These are phyloP conservation scores for Priocnemis perturbator DNA, from an alignment of 2,888 invertebrate genomes.

Conservation along the genomic window DNA sequence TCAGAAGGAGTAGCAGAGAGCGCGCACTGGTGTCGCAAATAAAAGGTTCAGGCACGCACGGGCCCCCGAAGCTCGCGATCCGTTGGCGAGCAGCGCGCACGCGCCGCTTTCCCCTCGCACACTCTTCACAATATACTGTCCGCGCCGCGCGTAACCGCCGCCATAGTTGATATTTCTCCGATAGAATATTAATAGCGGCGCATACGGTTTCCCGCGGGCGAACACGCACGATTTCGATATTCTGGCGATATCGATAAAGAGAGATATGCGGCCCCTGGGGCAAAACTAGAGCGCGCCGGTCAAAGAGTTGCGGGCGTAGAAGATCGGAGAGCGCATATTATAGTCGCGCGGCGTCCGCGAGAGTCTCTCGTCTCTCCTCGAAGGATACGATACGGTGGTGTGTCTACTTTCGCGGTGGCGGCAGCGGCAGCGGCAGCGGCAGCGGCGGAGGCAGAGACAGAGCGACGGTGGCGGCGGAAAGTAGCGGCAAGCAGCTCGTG, in stretches of 20 bases:
- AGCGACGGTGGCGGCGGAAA: constrained; percentile 5
- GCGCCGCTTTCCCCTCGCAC: constrained; percentile 48
- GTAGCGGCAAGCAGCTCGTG: constrained; percentile 33
- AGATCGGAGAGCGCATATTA: too few relatives aligned
- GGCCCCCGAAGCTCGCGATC: too few relatives aligned
- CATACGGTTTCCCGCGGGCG: constrained; percentile 25
- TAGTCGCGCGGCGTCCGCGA: neutral
- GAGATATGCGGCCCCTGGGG: constrained; percentile 21
- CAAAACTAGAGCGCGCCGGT: too few relatives aligned
- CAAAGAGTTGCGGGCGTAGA: too few relatives aligned
- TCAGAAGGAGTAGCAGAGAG: neutral
- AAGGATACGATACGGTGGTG: constrained; percentile 36
- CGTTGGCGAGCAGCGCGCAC: constrained; percentile 37
- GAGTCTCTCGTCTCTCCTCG: too few relatives aligned
- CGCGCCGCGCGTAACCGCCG: constrained; percentile 53
- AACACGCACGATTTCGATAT: constrained; percentile 12
- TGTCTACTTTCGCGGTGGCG: constrained; percentile 40
- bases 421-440: neutral
- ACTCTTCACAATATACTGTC: constrained; percentile 36
- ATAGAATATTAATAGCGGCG: constrained; percentile 55
- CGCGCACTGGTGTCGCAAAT: neutral
- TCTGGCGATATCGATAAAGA: constrained; percentile 3
- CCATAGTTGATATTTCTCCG: constrained; percentile 61
- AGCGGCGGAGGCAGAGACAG: neutral
- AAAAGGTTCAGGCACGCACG: neutral